Evolutionary conservation across 1,140 invertebrate species (phyloP), one percentile per base, ranked within the genome.

Genomic region (Rhizoglyphus robini): DNA sequence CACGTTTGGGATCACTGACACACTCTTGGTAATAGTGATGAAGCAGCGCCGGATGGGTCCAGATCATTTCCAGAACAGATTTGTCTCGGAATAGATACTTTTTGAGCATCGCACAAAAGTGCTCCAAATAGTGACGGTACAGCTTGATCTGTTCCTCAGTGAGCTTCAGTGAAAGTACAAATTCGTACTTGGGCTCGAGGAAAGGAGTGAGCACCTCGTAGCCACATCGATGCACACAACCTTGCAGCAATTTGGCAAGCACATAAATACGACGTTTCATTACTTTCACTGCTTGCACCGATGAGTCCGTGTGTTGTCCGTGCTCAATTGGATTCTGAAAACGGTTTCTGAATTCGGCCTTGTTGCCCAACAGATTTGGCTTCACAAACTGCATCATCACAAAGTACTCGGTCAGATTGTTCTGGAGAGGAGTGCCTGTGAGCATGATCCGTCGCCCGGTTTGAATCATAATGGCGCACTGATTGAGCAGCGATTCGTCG

Each of bases 21-120:
- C n/a, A n/a, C n/a, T n/a, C n/a, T n/a, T n/a, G n/a, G n/a, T n/a
- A n/a, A n/a, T n/a, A n/a, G n/a, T n/a, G n/a, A n/a, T n/a, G 18
- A 41, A 99, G 75, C 57, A 98, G 87, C 77, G 98, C 94, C 0
- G 96, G 95, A 79, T 99, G 96, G 75, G 98, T 99, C 94, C 95
- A 99, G 69, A 99, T 98, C 83, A 98, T 98, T 74, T 93, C 96
- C 75, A 95, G 96, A 59, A 97, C 90, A 46, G 95, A 90, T 78
- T 97, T 98, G 11, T 95, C 93, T 75, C 95, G 96, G 15, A 99
- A 79, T 0, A 95, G 93, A 81, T 98, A 46, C 8, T 46, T n/a
- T n/a, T n/a, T 1, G 2, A 20, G 13, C 15, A 20, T 13, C n/a
- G 34, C 5, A 20, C 20, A 15, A 63, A 47, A 20, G n/a, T 68